Conservation (phyloP, 2,888 invertebrate species). For the Theodoxus fluviatilis region DNA sequence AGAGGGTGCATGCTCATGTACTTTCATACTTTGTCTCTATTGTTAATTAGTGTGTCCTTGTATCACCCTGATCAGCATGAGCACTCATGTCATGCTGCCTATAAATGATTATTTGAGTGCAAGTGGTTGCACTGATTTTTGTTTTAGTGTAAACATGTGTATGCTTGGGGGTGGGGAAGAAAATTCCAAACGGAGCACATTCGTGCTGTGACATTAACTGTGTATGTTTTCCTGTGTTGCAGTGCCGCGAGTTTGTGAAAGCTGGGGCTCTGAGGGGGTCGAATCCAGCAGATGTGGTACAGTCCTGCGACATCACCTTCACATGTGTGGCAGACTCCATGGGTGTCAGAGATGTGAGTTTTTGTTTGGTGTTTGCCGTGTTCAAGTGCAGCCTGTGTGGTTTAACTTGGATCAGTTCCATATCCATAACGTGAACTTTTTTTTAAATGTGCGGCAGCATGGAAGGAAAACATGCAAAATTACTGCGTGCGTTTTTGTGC, state of each 20-base stretch:
- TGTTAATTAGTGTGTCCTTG: too few relatives aligned
- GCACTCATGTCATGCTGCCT: too few relatives aligned
- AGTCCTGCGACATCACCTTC: conserved; percentile 91
- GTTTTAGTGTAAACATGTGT: too few relatives aligned
- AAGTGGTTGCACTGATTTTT: too few relatives aligned
- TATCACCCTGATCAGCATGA: too few relatives aligned
- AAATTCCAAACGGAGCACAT: too few relatives aligned
- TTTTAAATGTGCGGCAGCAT: neutral
- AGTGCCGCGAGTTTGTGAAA: conserved; percentile 85
- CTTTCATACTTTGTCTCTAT: too few relatives aligned
- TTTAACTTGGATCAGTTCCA: neutral
- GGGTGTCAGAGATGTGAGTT: conserved; percentile 87
- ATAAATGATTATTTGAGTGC: too few relatives aligned
- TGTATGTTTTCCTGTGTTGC: too few relatives aligned
- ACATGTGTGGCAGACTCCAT: conserved; percentile 93
- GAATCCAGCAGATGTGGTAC: conserved; percentile 91
- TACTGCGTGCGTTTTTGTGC: neutral
- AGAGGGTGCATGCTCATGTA: too few relatives aligned
- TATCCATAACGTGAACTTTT: neutral
- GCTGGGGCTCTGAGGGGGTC: conserved; percentile 85
- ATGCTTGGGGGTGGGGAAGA: too few relatives aligned
- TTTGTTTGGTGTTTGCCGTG: neutral
- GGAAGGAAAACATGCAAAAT: neutral
- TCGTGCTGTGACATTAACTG: too few relatives aligned
- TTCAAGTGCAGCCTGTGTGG: conserved; percentile 10